A percentile compares a stretch with the other conserved stretches of the same genome.
Conservation (phyloP, 2,888 invertebrate species). For the Drosophila villosipedis region DNA sequence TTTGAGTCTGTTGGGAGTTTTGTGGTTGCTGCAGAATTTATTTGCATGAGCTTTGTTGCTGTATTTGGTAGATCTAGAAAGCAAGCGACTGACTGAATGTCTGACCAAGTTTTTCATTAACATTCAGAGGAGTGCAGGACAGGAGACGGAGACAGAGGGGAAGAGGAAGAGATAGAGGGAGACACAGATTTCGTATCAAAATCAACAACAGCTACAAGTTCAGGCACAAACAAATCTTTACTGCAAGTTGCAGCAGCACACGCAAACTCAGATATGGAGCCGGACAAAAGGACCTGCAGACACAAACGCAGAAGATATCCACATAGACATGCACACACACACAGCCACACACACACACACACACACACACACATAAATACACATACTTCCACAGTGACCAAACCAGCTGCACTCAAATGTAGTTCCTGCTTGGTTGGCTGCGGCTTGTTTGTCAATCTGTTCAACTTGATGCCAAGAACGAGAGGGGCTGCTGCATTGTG, state of each 20-base stretch:
- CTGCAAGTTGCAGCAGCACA: constrained; percentile 59
- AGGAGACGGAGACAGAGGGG: not conserved
- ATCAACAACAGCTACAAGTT: constrained; percentile 72
- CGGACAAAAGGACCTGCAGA: constrained; percentile 31
- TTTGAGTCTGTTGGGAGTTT: constrained; percentile 11
- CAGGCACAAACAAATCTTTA: constrained; percentile 57
- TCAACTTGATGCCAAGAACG: constrained; percentile 67
- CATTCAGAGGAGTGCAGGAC: constrained; percentile 5
- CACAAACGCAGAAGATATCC: constrained; percentile 21
- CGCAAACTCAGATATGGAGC: constrained; percentile 41
- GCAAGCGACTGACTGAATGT: constrained; percentile 26
- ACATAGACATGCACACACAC: constrained; percentile 17
- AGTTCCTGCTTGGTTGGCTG: constrained; percentile 76
- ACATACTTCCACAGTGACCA: constrained; percentile 21
- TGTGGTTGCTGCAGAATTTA: constrained; percentile 50
- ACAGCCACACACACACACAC: constrained; percentile 17
- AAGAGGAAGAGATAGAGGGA: not conserved
- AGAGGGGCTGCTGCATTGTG: constrained; percentile 59
- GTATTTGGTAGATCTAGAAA: constrained; percentile 38
- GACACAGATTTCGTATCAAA: constrained; percentile 59
- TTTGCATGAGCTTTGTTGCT: constrained; percentile 50
- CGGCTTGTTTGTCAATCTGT: constrained; percentile 81
- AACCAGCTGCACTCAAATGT: constrained; percentile 62
- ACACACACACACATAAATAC: constrained; percentile 26
- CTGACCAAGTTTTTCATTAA: constrained; percentile 56